Evolutionary conservation across 2,113 vertebrate genomes (phyloP), one percentile per base, ranked within the genome.

Genomic region (Tichodroma muraria): DNA sequence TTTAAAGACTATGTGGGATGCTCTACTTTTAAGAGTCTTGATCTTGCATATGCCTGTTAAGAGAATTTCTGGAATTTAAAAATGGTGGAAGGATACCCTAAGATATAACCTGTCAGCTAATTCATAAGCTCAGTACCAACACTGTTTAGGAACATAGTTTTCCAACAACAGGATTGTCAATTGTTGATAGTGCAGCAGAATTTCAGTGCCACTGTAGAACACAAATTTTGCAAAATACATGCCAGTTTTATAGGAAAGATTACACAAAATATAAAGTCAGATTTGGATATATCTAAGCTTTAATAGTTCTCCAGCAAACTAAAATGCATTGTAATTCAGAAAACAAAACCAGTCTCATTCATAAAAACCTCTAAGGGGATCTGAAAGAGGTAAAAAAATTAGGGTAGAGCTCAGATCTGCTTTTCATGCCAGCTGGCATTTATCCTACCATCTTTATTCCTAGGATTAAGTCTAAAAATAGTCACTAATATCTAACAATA

Each of bases 11-110:
- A 5, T 37, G 35, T 42, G 25, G 33, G 11, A 5, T 65, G 15
- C 37, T 90, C 50, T 77, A 72, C 24, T 84, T 88, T 65, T 68
- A 86, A 77, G 68, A 80, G 33, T 40, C n/a, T 81, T 6, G 5
- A 16, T 65, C 38, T 69, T 72, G 44, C 37, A 80, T 23, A 69
- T 52, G 45, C 24, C 42, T 82, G 40, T 60, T 83, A 56, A 37
- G 31, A 91, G 64, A 89, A 91, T 77, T 93, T 92, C 69, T 92
- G 77, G 54, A 80, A 89, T 91, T 73, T 86, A 42, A 72, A 92
- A 60, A 33, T 69, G 40, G 63, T 30, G 80, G 49, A 65, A 77
- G 14, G n/a, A 33, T 73, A 47, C 24, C 22, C 21, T 60, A 77
- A 68, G 19, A 64, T 53, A 80, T 25, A 87, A 73, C 44, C 30